Base-by-base conservation (phyloP, 2,113 vertebrate species). In the Gallinago media region DNA sequence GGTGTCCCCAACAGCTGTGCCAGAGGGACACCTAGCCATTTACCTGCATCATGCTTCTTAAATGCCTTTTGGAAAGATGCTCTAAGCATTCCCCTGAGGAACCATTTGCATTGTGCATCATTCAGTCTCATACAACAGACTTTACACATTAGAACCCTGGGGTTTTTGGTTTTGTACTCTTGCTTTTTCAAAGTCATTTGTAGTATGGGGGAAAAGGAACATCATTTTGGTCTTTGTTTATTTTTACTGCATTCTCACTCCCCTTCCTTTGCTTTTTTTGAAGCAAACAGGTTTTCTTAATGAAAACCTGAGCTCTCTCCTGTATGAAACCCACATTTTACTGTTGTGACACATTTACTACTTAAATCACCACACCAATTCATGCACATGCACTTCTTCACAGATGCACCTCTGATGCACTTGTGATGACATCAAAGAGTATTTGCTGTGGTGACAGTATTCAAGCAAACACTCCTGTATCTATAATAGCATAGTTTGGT, bases 21-120 rank as follows among this genome's bases (percentile, higher is more conserved):
- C 7, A 52, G 18, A 49, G 27, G 32, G 22, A 50, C 12, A 14
- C 1, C 1, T 29, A n/a, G 11, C 7, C 14, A 3, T 20, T 26
- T 31, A 34, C 31, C 50, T 42, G 12, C 12, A 13, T 23, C 5
- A 0, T 26, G 38, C 2, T 32, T 52, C 44, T 25, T 29, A 61
- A 6, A 19, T 11, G n/a, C 6, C 22, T 67, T 36, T 14, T 25
- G 42, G 44, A 42, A 75, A 21, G 54, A 49, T 22, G 14, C 44
- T 50, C 12, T 16, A 49, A 80, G 17, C 38, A 10, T 20, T 25
- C 15, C 40, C 47, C 38, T 8, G 40, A 63, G 20, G 21, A 42
- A 34, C 7, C 31, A 25, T 50, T 56, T 25, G 10, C 14, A 4
- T 26, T 6, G 11, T 36, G 16, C 12, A 12, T 42, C 46, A 18